Percentiles rank a stretch among this genome's conserved stretches.
Evolutionary conservation across 1,140 invertebrate species (phyloP).

Genomic region (Pseudomyrmex concolor): DNA sequence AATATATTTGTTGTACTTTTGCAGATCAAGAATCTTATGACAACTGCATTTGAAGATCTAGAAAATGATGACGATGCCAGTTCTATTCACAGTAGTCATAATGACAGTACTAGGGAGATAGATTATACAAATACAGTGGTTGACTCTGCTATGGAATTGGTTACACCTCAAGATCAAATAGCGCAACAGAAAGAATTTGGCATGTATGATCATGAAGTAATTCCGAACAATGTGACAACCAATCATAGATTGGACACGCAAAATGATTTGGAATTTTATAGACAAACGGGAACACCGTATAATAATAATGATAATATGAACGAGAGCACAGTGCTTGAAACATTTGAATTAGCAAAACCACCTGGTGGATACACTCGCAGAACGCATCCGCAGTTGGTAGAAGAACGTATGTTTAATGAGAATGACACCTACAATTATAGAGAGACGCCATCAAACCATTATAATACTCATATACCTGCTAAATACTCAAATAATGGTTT

Average conservation of each 20-base stretch:
- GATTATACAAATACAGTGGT: constrained; percentile 66
- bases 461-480: constrained; percentile 68
- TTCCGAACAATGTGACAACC: constrained; percentile 51
- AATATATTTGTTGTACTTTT: constrained; percentile 11
- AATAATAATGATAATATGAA: constrained; percentile 67
- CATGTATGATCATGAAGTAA: constrained; percentile 50
- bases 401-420: constrained; percentile 70
- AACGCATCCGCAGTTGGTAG: constrained; percentile 63
- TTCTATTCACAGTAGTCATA: constrained; percentile 80
- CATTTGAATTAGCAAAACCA: constrained; percentile 74
- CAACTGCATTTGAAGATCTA: constrained; percentile 79
- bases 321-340: constrained; percentile 63
- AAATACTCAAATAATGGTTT: constrained; percentile 79
- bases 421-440: constrained; percentile 73
- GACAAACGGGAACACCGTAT: constrained; percentile 64
- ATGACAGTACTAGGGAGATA: constrained; percentile 66
- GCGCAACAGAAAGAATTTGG: constrained; percentile 73
- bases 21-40: constrained; percentile 78
- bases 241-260: constrained; percentile 65
- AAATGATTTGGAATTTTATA: constrained; percentile 70
- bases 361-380: constrained; percentile 65
- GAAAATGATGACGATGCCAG: constrained; percentile 78
- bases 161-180: constrained; percentile 54
- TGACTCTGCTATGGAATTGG: constrained; percentile 58
- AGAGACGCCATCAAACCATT: constrained; percentile 82